These are phyloP conservation scores for Macrobrachium nipponense DNA, from an alignment of 1,140 invertebrate species.

Conservation along the genomic window DNA sequence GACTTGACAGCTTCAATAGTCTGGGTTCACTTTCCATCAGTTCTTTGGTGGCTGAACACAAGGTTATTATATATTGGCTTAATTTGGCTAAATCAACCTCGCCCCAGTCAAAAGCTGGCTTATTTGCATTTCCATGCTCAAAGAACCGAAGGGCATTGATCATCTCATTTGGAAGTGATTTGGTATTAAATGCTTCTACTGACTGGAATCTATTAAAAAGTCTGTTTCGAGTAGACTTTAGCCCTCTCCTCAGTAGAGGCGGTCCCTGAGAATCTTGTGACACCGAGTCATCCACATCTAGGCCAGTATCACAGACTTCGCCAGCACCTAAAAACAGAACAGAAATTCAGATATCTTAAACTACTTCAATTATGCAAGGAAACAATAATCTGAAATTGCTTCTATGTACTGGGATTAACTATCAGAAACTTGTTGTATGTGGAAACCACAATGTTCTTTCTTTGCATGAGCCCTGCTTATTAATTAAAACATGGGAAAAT, in stretches of 20 bases:
- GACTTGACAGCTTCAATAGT: conserved; percentile 71
- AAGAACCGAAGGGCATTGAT: conserved; percentile 72
- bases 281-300: conserved; percentile 35
- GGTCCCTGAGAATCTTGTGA: neutral
- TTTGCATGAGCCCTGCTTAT: no score
- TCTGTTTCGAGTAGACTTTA: conserved; percentile 14
- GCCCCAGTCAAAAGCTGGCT: conserved; percentile 72
- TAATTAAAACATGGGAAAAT: no score
- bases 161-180: conserved; percentile 71
- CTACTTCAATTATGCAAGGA: no score
- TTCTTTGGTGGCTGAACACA: conserved; percentile 65
- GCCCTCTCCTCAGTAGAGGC: neutral
- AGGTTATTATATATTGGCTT: conserved; percentile 68
- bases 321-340: conserved; percentile 18
- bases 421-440: neutral
- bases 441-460: no score
- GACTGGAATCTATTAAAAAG: conserved; percentile 64
- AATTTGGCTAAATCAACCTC: conserved; percentile 69
- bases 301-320: conserved; percentile 43
- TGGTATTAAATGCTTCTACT: conserved; percentile 66
- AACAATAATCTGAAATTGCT: no score
- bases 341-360: no score
- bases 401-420: neutral
- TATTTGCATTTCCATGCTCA: conserved; percentile 69
- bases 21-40: conserved; percentile 69